These are phyloP conservation scores for Bothrops jararaca DNA, from an alignment of 2,113 vertebrate species.

Conservation along the genomic window DNA sequence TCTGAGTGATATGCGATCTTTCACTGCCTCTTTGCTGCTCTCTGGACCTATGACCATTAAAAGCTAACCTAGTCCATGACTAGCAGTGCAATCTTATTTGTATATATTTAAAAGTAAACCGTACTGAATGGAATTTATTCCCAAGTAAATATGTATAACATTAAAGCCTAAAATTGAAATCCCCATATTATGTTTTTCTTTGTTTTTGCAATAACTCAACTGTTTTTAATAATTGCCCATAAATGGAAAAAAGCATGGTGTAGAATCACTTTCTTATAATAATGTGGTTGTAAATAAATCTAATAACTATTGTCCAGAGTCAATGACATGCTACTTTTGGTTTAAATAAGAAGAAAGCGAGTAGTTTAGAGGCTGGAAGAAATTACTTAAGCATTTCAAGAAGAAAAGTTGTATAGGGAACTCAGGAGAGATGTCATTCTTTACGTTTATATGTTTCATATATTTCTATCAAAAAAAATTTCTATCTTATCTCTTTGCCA, in stretches of 20 bases:
- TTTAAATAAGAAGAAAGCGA: not conserved
- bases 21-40: not conserved
- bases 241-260: constrained; percentile 7
- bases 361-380: not conserved
- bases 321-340: constrained; percentile 37
- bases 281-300: constrained; percentile 39
- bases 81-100: not conserved
- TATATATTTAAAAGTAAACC: not conserved
- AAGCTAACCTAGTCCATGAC: not conserved
- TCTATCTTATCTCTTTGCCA: not conserved
- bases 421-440: not conserved
- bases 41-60: not conserved
- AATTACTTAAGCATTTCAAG: constrained; percentile 26
- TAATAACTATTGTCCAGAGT: constrained; percentile 25
- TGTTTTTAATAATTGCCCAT: constrained; percentile 17
- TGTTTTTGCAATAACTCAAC: not conserved
- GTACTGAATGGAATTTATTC: not conserved
- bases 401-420: not conserved
- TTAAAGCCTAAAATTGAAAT: not conserved
- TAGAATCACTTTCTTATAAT: constrained; percentile 47
- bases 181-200: not conserved
- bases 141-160: not conserved
- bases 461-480: not conserved
- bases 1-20: not conserved
- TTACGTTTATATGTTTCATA: not conserved